A percentile compares a stretch with the other conserved stretches of the same genome.
Conservation (phyloP, 53 echinoderm and acorn worm species). For the Temnopleurus reevesii region DNA sequence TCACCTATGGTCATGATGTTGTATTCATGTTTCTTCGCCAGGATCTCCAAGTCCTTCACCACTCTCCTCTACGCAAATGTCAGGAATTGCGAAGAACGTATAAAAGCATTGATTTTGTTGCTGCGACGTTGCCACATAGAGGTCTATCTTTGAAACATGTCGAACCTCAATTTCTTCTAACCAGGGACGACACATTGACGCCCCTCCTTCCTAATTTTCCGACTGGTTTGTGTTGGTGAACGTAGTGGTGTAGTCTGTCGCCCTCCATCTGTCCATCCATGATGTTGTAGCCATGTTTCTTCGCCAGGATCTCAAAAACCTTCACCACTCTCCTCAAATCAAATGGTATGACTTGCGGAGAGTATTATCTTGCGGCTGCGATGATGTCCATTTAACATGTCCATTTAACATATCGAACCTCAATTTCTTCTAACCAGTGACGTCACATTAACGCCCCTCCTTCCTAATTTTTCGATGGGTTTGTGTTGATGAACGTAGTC, state of each 20-base stretch:
- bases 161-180: no score
- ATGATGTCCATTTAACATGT: background rate
- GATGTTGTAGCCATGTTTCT: slow-evolving; percentile 58
- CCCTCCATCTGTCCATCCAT: slow-evolving; percentile 45
- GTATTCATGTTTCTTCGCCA: slow-evolving; percentile 45
- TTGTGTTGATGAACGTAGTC: slow-evolving; percentile 35
- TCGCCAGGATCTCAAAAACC: slow-evolving; percentile 39
- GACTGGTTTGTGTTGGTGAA: slow-evolving; percentile 24
- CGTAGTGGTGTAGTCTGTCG: slow-evolving; percentile 21
- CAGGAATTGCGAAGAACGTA: no score
- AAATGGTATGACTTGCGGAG: no score
- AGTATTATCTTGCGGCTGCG: no score
- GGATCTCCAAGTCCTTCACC: slow-evolving; percentile 53
- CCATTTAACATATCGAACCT: no score
- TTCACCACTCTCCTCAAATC: no score
- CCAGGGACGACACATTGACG: slow-evolving; percentile 8
- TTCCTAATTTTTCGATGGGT: slow-evolving; percentile 30
- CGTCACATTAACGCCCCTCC: slow-evolving; percentile 14
- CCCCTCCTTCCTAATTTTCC: slow-evolving; percentile 24
- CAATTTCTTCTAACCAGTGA: slow-evolving; percentile 23
- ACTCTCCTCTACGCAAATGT: no score
- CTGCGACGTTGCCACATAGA: no score
- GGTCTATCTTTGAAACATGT: no score
- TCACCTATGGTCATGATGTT: slow-evolving; percentile 54
- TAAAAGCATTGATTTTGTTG: no score